These are phyloP conservation scores for Uropsilus gracilis DNA, from an alignment of 2,113 vertebrate genomes.

Conservation along the genomic window DNA sequence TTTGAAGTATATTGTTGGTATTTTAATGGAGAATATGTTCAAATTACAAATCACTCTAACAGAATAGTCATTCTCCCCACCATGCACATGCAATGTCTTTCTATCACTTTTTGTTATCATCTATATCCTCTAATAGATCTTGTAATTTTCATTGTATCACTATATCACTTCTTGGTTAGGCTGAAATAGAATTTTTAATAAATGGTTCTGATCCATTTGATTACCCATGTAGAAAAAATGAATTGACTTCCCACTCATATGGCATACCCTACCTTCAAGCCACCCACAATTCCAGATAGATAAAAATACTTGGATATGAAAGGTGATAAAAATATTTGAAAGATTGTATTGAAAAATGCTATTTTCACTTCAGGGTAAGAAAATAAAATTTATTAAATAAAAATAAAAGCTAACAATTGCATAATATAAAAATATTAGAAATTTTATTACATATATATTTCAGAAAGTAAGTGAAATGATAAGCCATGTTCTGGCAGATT, in stretches of 20 bases:
- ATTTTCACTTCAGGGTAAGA: background rate
- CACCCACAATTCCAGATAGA: background rate
- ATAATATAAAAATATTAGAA: background rate
- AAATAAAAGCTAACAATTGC: too few species aligned
- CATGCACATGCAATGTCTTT: too few species aligned
- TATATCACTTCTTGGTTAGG: too few species aligned
- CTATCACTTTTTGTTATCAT: too few species aligned
- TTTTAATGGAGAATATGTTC: too few species aligned
- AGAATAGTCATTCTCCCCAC: too few species aligned
- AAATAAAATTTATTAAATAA: background rate
- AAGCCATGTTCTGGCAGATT: background rate
- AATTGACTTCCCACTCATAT: background rate
- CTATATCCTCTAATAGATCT: too few species aligned
- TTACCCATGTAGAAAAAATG: background rate
- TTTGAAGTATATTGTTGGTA: too few species aligned
- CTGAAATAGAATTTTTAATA: background rate
- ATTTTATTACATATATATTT: background rate
- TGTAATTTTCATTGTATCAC: too few species aligned
- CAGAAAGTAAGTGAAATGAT: background rate
- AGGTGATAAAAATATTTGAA: background rate
- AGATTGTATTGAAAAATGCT: background rate
- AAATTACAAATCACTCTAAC: too few species aligned
- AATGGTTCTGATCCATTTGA: background rate
- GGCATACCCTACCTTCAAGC: background rate
- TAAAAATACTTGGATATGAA: background rate